phyloP scores from a whole-genome alignment of 2,797 vertebrate species.

The Galaxias olidus region DNA sequence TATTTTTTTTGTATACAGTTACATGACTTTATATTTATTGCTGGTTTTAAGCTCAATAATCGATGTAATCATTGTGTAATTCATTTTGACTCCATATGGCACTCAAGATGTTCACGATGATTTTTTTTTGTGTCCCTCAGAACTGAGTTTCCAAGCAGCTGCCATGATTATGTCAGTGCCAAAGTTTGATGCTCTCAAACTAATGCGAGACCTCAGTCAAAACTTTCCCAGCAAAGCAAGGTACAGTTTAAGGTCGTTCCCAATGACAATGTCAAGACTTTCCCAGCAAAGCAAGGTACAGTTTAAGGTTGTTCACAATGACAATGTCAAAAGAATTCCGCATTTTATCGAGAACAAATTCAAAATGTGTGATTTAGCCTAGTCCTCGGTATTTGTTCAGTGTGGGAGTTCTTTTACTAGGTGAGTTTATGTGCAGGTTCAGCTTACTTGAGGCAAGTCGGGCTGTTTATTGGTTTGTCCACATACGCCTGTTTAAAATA shows the following conservation, averaged over 20 bases:
- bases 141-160: constrained; percentile 96
- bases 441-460: too few species aligned
- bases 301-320: too few species aligned
- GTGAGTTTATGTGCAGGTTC: too few species aligned
- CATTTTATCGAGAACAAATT: too few species aligned
- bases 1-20: constrained; percentile 49
- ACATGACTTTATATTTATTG: too few species aligned
- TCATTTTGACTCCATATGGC: background rate
- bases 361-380: background rate
- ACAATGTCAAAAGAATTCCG: too few species aligned
- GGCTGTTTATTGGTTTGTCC: background rate
- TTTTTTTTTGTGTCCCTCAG: constrained; percentile 63
- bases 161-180: constrained; percentile 83
- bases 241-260: constrained; percentile 64
- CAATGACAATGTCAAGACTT: constrained; percentile 92
- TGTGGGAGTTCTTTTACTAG: background rate
- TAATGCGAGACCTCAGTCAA: constrained; percentile 93
- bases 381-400: background rate
- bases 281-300: constrained; percentile 93
- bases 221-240: constrained; percentile 96
- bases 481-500: constrained; percentile 18
- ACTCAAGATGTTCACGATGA: background rate
- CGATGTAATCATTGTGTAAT: too few species aligned
- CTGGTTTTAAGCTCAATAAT: too few species aligned
- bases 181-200: constrained; percentile 87